Evolutionary conservation across 2,888 invertebrate species (phyloP).

Genomic region (Cheilosia scutellata): DNA sequence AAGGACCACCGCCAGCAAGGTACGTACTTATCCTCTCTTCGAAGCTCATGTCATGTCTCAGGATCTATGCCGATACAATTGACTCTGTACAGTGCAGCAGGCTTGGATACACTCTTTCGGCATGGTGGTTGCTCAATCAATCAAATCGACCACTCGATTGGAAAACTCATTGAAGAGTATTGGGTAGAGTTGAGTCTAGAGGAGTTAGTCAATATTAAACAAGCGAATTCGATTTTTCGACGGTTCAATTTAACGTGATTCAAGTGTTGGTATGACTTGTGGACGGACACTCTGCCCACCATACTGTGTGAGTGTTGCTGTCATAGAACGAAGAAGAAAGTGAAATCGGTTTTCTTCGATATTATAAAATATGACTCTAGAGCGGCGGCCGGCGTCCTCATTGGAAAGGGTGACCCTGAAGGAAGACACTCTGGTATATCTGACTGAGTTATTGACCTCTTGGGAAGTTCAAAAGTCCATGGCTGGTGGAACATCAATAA

Average conservation of each 20-base stretch:
- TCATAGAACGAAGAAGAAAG: too few relatives aligned
- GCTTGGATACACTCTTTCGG: conserved; percentile 13
- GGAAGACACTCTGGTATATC: too few relatives aligned
- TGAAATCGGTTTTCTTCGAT: too few relatives aligned
- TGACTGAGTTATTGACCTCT: too few relatives aligned
- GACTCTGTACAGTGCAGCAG: conserved; percentile 7
- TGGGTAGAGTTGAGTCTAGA: background rate
- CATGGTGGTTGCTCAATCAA: conserved; percentile 32
- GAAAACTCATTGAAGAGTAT: conserved; percentile 41
- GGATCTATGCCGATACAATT: background rate
- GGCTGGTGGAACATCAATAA: too few relatives aligned
- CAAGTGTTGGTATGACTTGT: background rate
- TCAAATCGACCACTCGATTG: conserved; percentile 44
- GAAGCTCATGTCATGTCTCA: background rate
- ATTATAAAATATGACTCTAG: too few relatives aligned
- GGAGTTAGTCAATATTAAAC: too few relatives aligned
- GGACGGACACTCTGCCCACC: too few relatives aligned
- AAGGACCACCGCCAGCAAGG: conserved; percentile 29
- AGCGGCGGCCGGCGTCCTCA: too few relatives aligned
- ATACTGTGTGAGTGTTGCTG: too few relatives aligned
- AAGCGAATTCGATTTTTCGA: conserved; percentile 10
- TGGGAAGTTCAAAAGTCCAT: too few relatives aligned
- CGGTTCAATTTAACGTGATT: conserved; percentile 25
- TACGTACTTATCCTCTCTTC: background rate
- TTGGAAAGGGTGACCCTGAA: too few relatives aligned